Evolutionary conservation across 1,140 invertebrate genomes (phyloP), one percentile per base, ranked within the genome.

Genomic region (Aricia agestis): DNA sequence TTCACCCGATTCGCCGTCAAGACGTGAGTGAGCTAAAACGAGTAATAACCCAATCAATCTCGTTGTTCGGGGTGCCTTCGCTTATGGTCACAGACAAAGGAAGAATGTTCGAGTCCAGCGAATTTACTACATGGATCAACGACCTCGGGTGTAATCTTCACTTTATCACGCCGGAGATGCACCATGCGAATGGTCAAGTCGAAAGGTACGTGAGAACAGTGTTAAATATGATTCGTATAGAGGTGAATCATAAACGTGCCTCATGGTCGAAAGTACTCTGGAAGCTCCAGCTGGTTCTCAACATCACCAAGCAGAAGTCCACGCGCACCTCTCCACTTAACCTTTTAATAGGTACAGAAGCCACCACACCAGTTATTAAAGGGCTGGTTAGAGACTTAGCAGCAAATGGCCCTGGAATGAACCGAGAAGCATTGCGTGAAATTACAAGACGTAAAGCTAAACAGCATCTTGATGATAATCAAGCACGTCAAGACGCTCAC

Each of bases 291-390:
- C 31, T 77, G 6, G 57, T 72, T 4, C 10, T 74, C 1, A 77
- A 77, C 25, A 70, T 71, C 2, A 76, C 72, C 6, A 73, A 72
- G 36, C 73, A 77, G 9, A 76, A 74, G n/a, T 70, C 75, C 6
- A 74, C 68, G 15, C 75, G 66, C 45, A 13, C 41, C 2, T 74
- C 75, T 6, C 19, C 75, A 2, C 65, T 76, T 10, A 70, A 74
- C 11, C 66, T 76, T 0, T 45, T 74, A 0, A 68, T 72, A 6
- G 75, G 72, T 10, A 70, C 58, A 4, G n/a, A 59, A 17, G 3
- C 58, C 3, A 59, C 58, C 7, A 59, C n/a, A 9, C 58, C 17
- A 9, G 18, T 59, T 5, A 18, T 59, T 9, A 15, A 18, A 6
- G 15, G 4, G n/a, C 17, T 59, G 5, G 17, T 17, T 5, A n/a